phyloP scores from a whole-genome alignment of 2,113 vertebrate species.

The Tinamus guttatus region DNA sequence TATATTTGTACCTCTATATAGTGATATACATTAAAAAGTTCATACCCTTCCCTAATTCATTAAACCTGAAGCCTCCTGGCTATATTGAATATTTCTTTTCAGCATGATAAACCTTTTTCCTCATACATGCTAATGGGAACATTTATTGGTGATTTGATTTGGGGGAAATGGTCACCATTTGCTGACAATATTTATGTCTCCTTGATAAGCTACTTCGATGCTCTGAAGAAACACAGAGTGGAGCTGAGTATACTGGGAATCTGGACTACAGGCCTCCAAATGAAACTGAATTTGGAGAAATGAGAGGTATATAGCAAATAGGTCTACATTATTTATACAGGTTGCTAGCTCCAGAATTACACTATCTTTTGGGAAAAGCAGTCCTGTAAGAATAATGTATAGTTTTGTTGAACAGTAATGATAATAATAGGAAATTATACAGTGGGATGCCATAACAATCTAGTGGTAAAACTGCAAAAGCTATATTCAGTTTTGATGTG shows the following conservation, averaged over 20 bases:
- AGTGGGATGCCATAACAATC: neutral
- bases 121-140: neutral
- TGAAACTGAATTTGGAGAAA: neutral
- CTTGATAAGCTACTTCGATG: neutral
- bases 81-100: neutral
- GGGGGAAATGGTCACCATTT: neutral
- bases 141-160: neutral
- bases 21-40: neutral
- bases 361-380: neutral
- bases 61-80: neutral
- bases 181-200: neutral
- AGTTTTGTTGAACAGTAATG: neutral
- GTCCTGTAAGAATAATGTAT: neutral
- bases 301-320: neutral
- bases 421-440: neutral
- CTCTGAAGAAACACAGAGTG: neutral
- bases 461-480: neutral
- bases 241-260: too few species aligned
- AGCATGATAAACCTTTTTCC: neutral
- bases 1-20: neutral
- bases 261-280: neutral
- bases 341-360: neutral
- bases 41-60: constrained; percentile 14
- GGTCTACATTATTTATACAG: neutral
- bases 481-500: neutral